A percentile compares a stretch with the other conserved stretches of the same genome.
These are phyloP conservation scores for Cerceris rybyensis DNA, from an alignment of 2,888 invertebrate species.

Conservation along the genomic window DNA sequence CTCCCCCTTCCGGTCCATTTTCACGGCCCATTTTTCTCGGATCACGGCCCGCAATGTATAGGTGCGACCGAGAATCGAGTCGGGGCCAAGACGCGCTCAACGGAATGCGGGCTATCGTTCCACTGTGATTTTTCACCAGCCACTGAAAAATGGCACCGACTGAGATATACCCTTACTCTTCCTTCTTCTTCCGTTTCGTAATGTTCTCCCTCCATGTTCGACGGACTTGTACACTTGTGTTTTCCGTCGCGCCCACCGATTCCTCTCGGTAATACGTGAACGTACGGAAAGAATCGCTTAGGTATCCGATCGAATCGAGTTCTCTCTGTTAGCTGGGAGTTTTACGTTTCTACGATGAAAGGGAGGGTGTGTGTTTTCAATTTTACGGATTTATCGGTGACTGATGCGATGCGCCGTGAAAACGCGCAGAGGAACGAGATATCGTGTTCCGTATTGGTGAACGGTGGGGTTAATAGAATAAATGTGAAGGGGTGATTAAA, in stretches of 20 bases:
- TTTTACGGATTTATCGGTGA: no score
- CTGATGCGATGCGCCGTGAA: no score
- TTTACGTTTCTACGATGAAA: background rate
- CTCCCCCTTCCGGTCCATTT: constrained; percentile 57
- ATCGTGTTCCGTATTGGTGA: no score
- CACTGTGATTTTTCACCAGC: constrained; percentile 61
- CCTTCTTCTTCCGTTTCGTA: constrained; percentile 7
- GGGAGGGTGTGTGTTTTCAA: background rate
- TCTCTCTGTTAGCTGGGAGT: background rate
- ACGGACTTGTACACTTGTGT: constrained; percentile 27
- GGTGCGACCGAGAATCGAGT: constrained; percentile 30
- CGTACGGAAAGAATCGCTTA: constrained; percentile 1
- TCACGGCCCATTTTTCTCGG: constrained; percentile 62
- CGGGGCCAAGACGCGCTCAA: constrained; percentile 22
- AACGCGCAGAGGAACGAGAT: no score
- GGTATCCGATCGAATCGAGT: background rate
- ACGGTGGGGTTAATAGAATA: no score
- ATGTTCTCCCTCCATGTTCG: constrained; percentile 28
- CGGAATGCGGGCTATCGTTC: constrained; percentile 63
- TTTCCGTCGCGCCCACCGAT: constrained; percentile 34
- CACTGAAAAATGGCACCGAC: constrained; percentile 55
- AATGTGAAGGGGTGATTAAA: no score
- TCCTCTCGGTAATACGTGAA: constrained; percentile 8
- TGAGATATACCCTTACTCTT: background rate
- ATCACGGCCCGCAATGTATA: constrained; percentile 32